Conservation (phyloP, 2,888 invertebrate genomes). For the Hypercompe scribonia region DNA sequence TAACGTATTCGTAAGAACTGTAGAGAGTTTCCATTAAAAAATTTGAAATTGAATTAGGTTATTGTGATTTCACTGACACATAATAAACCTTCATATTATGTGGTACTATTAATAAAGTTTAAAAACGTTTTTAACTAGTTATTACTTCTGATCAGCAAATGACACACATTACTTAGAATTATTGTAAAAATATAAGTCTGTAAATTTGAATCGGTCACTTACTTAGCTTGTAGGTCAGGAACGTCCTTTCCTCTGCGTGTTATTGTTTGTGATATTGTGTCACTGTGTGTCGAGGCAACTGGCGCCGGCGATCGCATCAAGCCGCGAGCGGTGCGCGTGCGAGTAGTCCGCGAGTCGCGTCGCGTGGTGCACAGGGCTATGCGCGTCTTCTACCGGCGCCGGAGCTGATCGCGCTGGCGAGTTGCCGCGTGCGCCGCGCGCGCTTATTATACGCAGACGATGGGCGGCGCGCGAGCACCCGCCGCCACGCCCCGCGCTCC, state of each 20-base stretch:
- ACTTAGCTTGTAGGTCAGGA: constrained; percentile 11
- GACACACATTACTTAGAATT: not conserved
- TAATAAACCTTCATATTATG: not conserved
- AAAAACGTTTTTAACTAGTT: not conserved
- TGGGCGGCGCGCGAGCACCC: constrained; percentile 75
- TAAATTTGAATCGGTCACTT: constrained; percentile 3
- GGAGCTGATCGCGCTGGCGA: constrained; percentile 59
- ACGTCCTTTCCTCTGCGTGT: constrained; percentile 6
- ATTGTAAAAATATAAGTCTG: not conserved
- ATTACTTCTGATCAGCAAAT: not conserved
- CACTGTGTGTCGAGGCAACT: constrained; percentile 17
- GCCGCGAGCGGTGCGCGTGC: constrained; percentile 42
- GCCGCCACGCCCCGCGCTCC: constrained; percentile 73
- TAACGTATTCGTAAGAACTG: too few relatives aligned
- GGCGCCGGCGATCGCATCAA: constrained; percentile 48
- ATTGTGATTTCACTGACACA: not conserved
- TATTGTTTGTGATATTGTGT: constrained; percentile 7
- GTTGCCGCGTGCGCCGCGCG: constrained; percentile 61
- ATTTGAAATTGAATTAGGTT: not conserved
- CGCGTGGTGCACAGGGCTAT: constrained; percentile 34
- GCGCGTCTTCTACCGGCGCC: constrained; percentile 65
- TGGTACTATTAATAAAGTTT: not conserved
- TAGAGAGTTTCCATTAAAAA: not conserved
- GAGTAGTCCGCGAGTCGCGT: constrained; percentile 32
- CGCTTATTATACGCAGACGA: constrained; percentile 67